A percentile compares a stretch with the other conserved stretches of the same genome.
Evolutionary conservation across 2,797 vertebrate genomes (phyloP).

Genomic region (Meda fulgida): DNA sequence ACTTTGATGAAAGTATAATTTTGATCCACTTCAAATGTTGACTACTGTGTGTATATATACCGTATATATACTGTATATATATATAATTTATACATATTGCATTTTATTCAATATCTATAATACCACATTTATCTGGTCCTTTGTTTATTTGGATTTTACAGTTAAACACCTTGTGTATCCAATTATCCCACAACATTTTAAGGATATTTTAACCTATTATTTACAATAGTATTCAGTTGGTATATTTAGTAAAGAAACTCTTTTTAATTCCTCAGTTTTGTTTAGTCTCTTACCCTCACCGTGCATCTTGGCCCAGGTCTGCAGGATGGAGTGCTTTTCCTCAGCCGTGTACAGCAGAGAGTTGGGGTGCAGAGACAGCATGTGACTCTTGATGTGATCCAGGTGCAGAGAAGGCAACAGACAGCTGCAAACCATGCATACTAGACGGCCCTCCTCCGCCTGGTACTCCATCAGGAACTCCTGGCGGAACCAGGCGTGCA

Average conservation of each 20-base stretch:
- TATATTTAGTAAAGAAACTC: neutral
- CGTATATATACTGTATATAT: no score
- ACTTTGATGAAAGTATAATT: no score
- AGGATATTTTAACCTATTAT: neutral
- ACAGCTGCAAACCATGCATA: slow-evolving; percentile 89
- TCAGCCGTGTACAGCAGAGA: slow-evolving; percentile 86
- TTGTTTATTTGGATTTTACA: neutral
- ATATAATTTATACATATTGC: no score
- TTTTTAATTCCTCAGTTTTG: neutral
- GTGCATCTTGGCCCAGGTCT: slow-evolving; percentile 84
- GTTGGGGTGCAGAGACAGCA: slow-evolving; percentile 86
- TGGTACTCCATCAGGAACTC: slow-evolving; percentile 96
- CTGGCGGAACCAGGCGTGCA: slow-evolving; percentile 90
- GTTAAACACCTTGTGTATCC: neutral
- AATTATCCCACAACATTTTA: neutral
- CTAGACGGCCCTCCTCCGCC: slow-evolving; percentile 81
- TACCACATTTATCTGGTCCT: neutral
- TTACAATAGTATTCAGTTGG: neutral
- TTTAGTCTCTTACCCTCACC: slow-evolving; percentile 65
- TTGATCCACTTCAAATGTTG: no score
- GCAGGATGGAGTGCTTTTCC: slow-evolving; percentile 87
- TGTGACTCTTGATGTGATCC: slow-evolving; percentile 90
- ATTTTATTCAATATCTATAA: neutral
- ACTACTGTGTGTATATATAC: no score
- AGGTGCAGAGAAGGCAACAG: slow-evolving; percentile 87